Evolutionary conservation across 2,888 invertebrate species (phyloP).

Genomic region (Tenthredo livida): DNA sequence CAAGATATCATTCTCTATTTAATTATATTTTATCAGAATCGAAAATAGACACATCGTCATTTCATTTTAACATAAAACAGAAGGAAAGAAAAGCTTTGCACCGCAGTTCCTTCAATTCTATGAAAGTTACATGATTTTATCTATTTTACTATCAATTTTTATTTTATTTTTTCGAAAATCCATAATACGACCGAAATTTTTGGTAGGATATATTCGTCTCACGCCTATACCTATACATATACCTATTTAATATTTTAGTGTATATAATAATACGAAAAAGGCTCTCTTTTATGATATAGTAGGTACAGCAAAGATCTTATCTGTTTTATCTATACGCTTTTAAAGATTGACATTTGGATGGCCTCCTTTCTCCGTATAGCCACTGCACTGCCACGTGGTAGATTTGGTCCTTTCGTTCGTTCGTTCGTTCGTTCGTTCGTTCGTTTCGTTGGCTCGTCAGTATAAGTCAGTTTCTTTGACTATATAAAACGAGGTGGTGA

Average conservation of each 20-base stretch:
- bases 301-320: slow-evolving; percentile 17
- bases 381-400: slow-evolving; percentile 54
- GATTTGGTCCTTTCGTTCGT: slow-evolving; percentile 56
- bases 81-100: too few species aligned
- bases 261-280: slow-evolving; percentile 3
- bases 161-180: background rate
- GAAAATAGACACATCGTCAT: too few species aligned
- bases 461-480: background rate
- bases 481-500: background rate
- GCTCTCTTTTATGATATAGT: background rate
- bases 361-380: slow-evolving; percentile 62
- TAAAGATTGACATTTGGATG: slow-evolving; percentile 62
- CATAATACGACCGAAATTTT: background rate
- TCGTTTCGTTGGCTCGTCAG: slow-evolving; percentile 14
- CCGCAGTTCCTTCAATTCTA: too few species aligned
- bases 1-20: too few species aligned
- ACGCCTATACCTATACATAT: background rate
- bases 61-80: too few species aligned
- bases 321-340: slow-evolving; percentile 49
- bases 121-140: too few species aligned
- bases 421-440: slow-evolving; percentile 28
- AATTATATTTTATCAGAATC: too few species aligned
- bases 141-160: too few species aligned
- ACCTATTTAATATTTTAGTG: background rate
- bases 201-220: background rate